Conservation (phyloP, 2,888 invertebrate species). For the Lasioglossum marginatum region DNA sequence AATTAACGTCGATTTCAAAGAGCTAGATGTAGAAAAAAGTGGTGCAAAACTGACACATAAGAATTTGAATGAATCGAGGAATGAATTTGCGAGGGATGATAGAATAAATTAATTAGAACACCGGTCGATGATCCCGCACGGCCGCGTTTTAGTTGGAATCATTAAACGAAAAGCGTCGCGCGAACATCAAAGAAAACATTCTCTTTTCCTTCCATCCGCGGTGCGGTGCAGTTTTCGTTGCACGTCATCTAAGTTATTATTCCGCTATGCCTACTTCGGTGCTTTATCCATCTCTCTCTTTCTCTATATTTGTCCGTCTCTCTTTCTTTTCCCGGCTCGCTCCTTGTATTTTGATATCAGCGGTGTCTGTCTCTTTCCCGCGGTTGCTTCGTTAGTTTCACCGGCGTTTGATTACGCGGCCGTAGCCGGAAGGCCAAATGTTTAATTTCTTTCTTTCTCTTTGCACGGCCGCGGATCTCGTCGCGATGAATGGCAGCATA, state of each 20-base stretch:
- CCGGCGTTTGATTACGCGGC: conserved; percentile 75
- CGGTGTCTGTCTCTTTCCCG: conserved; percentile 23
- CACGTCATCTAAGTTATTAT: conserved; percentile 60
- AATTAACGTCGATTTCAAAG: too few species aligned
- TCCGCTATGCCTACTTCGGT: conserved; percentile 29
- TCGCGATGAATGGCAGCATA: conserved; percentile 66
- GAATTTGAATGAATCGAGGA: too few species aligned
- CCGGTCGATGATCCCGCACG: neutral
- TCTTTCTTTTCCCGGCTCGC: conserved; percentile 8
- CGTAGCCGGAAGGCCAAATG: conserved; percentile 73
- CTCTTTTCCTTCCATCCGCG: neutral
- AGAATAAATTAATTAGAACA: neutral
- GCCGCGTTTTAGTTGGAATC: neutral
- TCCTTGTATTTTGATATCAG: conserved; percentile 61
- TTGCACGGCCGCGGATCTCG: conserved; percentile 59
- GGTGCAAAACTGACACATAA: too few species aligned
- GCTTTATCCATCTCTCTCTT: neutral
- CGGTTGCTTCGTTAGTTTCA: conserved; percentile 60
- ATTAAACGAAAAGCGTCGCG: neutral
- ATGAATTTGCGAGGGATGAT: too few species aligned
- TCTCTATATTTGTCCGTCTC: neutral
- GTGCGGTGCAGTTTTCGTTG: conserved; percentile 28
- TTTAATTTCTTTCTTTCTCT: conserved; percentile 78
- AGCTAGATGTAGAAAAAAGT: too few species aligned
- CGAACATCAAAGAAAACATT: conserved; percentile 17